These are phyloP conservation scores for Lissonota sp. DNA, from an alignment of 2,888 invertebrate species.

Conservation along the genomic window DNA sequence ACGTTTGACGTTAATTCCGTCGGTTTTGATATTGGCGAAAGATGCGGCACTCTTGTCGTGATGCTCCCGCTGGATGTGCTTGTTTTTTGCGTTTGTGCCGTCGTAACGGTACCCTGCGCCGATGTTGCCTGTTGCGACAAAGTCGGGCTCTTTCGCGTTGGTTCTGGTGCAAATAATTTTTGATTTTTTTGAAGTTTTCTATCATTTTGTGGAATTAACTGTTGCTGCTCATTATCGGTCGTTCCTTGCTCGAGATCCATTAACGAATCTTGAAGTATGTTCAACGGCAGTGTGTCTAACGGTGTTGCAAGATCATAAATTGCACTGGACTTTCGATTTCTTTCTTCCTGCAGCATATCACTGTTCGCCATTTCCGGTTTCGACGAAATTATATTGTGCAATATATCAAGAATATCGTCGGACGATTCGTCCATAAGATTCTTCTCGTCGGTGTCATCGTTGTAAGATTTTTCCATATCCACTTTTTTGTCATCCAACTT, in stretches of 20 bases:
- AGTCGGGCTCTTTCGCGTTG: slow-evolving; percentile 69
- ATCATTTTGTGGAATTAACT: slow-evolving; percentile 37
- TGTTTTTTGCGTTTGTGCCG: slow-evolving; percentile 78
- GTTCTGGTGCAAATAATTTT: slow-evolving; percentile 46
- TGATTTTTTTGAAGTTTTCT: slow-evolving; percentile 50
- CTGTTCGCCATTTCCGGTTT: slow-evolving; percentile 81
- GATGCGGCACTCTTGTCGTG: slow-evolving; percentile 87
- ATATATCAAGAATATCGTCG: slow-evolving; percentile 89
- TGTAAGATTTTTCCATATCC: slow-evolving; percentile 65
- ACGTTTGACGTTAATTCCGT: slow-evolving; percentile 90
- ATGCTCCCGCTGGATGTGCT: slow-evolving; percentile 77
- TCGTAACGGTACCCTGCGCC: slow-evolving; percentile 74
- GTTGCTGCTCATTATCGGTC: slow-evolving; percentile 62
- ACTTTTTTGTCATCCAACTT: slow-evolving; percentile 33
- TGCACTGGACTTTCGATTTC: slow-evolving; percentile 77
- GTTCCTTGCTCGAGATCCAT: slow-evolving; percentile 75
- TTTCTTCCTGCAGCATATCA: slow-evolving; percentile 77
- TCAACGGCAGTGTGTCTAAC: slow-evolving; percentile 79
- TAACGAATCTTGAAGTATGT: slow-evolving; percentile 80
- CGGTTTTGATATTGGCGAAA: slow-evolving; percentile 90
- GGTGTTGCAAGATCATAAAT: slow-evolving; percentile 81
- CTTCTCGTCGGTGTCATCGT: slow-evolving; percentile 69
- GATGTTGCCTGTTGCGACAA: slow-evolving; percentile 69
- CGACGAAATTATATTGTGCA: slow-evolving; percentile 87
- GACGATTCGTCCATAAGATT: slow-evolving; percentile 85